A percentile compares a stretch with the other conserved stretches of the same genome.
These are phyloP conservation scores for Ciona savignyi DNA, from an alignment of 23 tunicate species.

Conservation along the genomic window DNA sequence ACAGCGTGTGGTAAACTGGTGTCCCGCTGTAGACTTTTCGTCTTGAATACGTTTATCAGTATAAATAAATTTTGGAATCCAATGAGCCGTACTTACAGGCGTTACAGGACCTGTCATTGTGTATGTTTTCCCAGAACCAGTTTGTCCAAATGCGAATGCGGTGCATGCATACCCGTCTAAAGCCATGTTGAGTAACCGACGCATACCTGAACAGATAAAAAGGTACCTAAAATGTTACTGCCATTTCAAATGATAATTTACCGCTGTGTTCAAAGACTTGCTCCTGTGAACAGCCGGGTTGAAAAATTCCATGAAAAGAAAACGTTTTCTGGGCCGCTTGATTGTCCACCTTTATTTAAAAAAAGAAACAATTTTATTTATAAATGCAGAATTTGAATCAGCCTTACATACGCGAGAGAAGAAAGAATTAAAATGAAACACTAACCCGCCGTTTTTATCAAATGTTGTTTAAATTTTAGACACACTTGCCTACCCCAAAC, in stretches of 20 bases:
- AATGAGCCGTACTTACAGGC: slow-evolving; percentile 31
- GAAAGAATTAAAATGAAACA: no score
- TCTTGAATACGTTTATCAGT: background rate
- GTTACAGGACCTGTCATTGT: slow-evolving; percentile 93
- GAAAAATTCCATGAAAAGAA: slow-evolving; percentile 69
- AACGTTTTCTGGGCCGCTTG: slow-evolving; percentile 55
- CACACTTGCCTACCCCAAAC: no score
- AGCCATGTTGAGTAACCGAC: slow-evolving; percentile 54
- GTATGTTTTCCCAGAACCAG: slow-evolving; percentile 92
- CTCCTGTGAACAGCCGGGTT: slow-evolving; percentile 51
- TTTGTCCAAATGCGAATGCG: slow-evolving; percentile 90
- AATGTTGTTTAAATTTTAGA: no score
- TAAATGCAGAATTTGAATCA: no score
- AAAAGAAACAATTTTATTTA: background rate
- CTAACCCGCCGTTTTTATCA: no score
- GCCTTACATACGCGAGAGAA: no score
- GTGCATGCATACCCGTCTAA: slow-evolving; percentile 86
- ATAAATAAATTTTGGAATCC: no score
- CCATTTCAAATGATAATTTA: no score
- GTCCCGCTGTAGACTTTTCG: background rate
- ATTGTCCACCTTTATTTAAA: slow-evolving; percentile 14
- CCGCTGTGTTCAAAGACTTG: slow-evolving; percentile 68
- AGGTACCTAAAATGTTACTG: no score
- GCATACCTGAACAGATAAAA: slow-evolving; percentile 34
- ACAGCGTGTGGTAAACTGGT: background rate